These are phyloP conservation scores for Acanthosepion pharaonis DNA, from an alignment of 2,888 invertebrate species.

Conservation along the genomic window DNA sequence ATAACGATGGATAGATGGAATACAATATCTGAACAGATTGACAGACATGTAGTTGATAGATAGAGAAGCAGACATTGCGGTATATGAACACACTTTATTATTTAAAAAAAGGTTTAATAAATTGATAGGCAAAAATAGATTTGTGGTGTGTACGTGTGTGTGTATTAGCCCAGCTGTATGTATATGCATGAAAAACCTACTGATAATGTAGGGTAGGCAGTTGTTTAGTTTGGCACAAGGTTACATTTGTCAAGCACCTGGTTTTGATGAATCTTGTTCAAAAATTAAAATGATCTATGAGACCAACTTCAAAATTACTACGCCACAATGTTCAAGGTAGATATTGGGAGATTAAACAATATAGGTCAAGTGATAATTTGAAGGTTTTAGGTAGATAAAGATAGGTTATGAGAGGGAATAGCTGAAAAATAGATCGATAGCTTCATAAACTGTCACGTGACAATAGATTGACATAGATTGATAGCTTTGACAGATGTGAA, in stretches of 20 bases:
- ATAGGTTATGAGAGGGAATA: neutral
- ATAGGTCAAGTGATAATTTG: neutral
- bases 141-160: neutral
- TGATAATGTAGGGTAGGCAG: neutral
- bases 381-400: neutral
- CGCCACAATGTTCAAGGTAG: neutral
- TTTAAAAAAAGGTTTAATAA: neutral
- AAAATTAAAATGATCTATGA: neutral
- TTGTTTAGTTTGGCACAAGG: neutral
- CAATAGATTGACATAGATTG: neutral
- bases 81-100: neutral
- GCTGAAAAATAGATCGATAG: neutral
- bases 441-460: neutral
- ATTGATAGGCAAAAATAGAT: neutral
- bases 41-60: neutral
- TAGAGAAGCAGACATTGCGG: neutral
- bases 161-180: neutral
- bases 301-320: neutral
- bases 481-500: conserved; percentile 8
- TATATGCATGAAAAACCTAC: neutral
- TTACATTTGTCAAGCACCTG: neutral
- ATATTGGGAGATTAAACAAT: neutral
- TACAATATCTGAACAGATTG: neutral
- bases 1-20: neutral
- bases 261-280: neutral